Conservation (phyloP, 2,797 vertebrate species). For the Moxostoma hubbsi region DNA sequence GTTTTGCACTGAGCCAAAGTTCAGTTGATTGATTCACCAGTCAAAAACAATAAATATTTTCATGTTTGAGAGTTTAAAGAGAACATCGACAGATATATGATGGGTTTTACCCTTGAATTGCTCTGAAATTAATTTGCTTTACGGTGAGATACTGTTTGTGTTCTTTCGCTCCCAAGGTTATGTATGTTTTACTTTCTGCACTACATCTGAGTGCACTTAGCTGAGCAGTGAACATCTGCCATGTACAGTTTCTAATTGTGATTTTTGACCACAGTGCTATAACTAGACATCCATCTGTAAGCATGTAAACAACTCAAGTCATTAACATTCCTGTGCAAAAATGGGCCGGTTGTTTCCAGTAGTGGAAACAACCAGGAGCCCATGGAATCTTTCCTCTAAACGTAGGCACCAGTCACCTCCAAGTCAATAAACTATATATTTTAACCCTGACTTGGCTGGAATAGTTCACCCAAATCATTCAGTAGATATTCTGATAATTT, state of each 20-base stretch:
- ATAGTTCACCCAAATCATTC: no score
- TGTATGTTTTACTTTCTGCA: not conserved
- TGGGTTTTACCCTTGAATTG: not conserved
- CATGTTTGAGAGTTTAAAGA: no score
- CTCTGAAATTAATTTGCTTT: not conserved
- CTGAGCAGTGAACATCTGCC: not conserved
- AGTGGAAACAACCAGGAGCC: conserved; percentile 19
- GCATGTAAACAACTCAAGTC: conserved; percentile 69
- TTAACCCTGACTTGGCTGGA: not conserved
- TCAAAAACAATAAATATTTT: no score
- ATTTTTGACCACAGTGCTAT: conserved; percentile 29
- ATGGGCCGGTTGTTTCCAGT: no score
- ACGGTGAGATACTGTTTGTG: not conserved
- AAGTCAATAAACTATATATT: not conserved
- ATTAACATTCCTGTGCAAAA: conserved; percentile 79
- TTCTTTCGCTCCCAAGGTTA: conserved; percentile 3
- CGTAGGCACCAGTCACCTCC: not conserved
- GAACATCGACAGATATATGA: not conserved
- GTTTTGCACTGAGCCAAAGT: conserved; percentile 42
- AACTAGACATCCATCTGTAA: conserved; percentile 40
- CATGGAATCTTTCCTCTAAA: not conserved
- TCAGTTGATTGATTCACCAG: conserved; percentile 41
- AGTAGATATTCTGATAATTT: no score
- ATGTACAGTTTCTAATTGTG: not conserved
- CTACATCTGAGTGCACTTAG: conserved; percentile 38